A percentile compares a stretch with the other conserved stretches of the same genome.
phyloP scores from a whole-genome alignment of 1,140 invertebrate species.

The Brachionus angularis region DNA sequence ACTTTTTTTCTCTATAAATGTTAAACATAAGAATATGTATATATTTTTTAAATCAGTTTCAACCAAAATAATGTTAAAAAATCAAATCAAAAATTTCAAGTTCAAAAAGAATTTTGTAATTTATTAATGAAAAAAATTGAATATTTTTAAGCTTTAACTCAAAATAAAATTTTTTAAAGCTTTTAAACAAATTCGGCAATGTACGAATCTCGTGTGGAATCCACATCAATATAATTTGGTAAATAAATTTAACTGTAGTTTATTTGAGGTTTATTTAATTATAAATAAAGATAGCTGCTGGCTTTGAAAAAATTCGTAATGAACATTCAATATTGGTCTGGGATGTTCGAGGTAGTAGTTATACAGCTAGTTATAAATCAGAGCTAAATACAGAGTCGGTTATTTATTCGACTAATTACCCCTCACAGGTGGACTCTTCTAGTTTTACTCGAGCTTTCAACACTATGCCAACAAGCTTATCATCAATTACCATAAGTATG shows the following conservation, averaged over 20 bases:
- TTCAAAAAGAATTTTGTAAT: slow-evolving; percentile 38
- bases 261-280: slow-evolving; percentile 15
- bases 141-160: too few species aligned
- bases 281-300: slow-evolving; percentile 67
- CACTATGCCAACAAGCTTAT: too few species aligned
- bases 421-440: too few species aligned
- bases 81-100: background rate
- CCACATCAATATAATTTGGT: slow-evolving; percentile 72
- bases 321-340: slow-evolving; percentile 57
- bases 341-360: slow-evolving; percentile 51
- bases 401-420: background rate
- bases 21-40: background rate
- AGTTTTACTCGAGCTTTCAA: too few species aligned
- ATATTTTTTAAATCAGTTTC: background rate
- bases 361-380: background rate
- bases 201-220: slow-evolving; percentile 83
- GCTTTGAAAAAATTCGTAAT: slow-evolving; percentile 76
- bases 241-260: slow-evolving; percentile 44
- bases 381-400: slow-evolving; percentile 21
- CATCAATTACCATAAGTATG: too few species aligned
- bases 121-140: background rate
- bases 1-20: background rate
- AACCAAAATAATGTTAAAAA: background rate
- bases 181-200: slow-evolving; percentile 73
- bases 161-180: slow-evolving; percentile 58